Conservation (phyloP, 2,797 vertebrate genomes). For the Coendou prehensilis region DNA sequence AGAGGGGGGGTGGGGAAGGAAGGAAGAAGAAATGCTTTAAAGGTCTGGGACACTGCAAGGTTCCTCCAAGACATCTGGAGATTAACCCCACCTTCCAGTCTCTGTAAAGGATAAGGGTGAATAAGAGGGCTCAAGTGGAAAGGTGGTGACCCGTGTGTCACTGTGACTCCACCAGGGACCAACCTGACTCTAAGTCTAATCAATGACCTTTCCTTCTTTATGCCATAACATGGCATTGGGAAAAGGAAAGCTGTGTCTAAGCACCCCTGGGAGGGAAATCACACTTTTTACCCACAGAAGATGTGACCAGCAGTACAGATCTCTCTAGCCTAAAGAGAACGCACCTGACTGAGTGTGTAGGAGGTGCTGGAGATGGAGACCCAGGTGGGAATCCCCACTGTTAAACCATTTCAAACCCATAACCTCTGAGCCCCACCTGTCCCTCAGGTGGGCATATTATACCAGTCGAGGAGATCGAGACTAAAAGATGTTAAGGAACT, state of each 20-base stretch:
- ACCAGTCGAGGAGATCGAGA: not conserved
- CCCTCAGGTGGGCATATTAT: not conserved
- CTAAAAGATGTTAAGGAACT: not conserved
- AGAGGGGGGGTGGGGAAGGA: not conserved
- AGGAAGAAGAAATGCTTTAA: not conserved
- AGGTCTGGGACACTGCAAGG: not conserved
- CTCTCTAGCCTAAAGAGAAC: no score
- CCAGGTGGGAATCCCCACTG: not conserved
- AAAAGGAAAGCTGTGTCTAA: not conserved
- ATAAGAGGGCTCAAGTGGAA: not conserved
- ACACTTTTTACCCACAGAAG: not conserved
- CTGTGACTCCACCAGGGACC: not conserved
- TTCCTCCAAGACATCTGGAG: not conserved
- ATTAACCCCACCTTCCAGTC: not conserved
- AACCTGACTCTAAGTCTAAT: not conserved
- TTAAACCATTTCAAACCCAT: not conserved
- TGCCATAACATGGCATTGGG: not conserved
- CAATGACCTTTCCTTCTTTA: not conserved
- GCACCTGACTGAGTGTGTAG: not conserved
- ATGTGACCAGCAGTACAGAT: not conserved
- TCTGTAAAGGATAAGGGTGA: not conserved
- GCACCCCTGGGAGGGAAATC: not conserved
- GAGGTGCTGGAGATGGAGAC: no score
- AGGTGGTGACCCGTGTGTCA: not conserved
- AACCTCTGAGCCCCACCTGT: not conserved